phyloP scores from a whole-genome alignment of 2,797 vertebrate genomes.

The Amniataba percoides region DNA sequence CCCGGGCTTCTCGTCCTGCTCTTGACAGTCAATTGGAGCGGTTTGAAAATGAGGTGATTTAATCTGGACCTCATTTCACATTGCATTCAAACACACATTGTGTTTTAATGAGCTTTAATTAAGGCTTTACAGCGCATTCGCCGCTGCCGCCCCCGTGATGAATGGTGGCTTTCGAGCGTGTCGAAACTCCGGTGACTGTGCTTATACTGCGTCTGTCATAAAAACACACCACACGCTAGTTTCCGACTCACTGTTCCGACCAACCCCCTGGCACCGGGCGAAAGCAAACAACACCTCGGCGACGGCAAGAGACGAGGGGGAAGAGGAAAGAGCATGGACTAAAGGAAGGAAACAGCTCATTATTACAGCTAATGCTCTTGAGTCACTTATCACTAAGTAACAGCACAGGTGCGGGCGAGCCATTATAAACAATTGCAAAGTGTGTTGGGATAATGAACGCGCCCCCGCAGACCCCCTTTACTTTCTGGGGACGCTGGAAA shows the following conservation, averaged over 20 bases:
- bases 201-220: constrained; percentile 43
- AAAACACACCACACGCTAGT: constrained; percentile 37
- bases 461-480: constrained; percentile 58
- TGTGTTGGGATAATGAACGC: constrained; percentile 71
- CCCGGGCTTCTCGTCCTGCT: background rate
- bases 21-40: constrained; percentile 23
- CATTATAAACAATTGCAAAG: constrained; percentile 71
- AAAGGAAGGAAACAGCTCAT: constrained; percentile 69
- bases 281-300: constrained; percentile 43
- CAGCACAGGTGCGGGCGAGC: constrained; percentile 73
- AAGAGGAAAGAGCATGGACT: constrained; percentile 28
- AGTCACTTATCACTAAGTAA: constrained; percentile 79
- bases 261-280: constrained; percentile 22
- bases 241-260: constrained; percentile 15
- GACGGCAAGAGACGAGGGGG: constrained; percentile 14
- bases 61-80: constrained; percentile 53
- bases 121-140: constrained; percentile 39
- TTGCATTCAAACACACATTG: constrained; percentile 47
- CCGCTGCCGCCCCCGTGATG: constrained; percentile 22
- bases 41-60: constrained; percentile 52
- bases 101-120: constrained; percentile 62
- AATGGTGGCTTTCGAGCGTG: constrained; percentile 38
- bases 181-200: constrained; percentile 2
- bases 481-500: constrained; percentile 64
- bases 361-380: constrained; percentile 75